These are phyloP conservation scores for Temnothorax nylanderi DNA, from an alignment of 1,140 invertebrate species.

Conservation along the genomic window DNA sequence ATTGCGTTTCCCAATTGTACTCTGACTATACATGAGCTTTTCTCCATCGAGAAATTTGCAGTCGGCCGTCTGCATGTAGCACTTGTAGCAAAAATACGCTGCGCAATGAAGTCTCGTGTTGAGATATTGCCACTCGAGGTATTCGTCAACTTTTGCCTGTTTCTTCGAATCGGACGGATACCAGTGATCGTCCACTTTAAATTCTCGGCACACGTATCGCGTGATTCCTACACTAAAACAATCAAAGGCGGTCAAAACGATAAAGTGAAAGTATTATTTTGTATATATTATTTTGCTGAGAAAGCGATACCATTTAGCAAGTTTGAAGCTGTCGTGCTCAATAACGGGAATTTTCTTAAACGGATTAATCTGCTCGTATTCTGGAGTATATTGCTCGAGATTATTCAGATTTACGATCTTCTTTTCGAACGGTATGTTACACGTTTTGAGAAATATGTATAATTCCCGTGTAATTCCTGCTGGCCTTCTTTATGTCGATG, in stretches of 20 bases:
- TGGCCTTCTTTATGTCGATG: too few species aligned
- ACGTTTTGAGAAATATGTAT: slow-evolving; percentile 90
- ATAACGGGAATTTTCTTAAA: slow-evolving; percentile 93
- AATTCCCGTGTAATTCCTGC: slow-evolving; percentile 70
- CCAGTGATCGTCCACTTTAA: slow-evolving; percentile 88
- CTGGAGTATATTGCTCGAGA: slow-evolving; percentile 90
- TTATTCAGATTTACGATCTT: slow-evolving; percentile 87
- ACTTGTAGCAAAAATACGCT: slow-evolving; percentile 87
- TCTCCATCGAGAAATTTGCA: too few species aligned
- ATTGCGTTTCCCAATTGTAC: too few species aligned
- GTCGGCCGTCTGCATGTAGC: too few species aligned
- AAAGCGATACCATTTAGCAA: slow-evolving; percentile 91
- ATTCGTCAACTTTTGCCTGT: slow-evolving; percentile 94
- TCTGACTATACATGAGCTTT: too few species aligned
- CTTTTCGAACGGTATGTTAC: slow-evolving; percentile 84
- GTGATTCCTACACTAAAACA: slow-evolving; percentile 91
- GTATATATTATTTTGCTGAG: slow-evolving; percentile 10
- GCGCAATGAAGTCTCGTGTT: slow-evolving; percentile 89
- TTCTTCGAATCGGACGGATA: slow-evolving; percentile 90
- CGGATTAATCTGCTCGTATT: slow-evolving; percentile 90
- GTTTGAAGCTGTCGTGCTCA: slow-evolving; percentile 91
- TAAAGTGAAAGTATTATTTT: too few species aligned
- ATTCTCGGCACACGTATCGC: slow-evolving; percentile 87
- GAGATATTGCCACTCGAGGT: slow-evolving; percentile 94
- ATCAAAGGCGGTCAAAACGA: too few species aligned